Base-by-base conservation (phyloP, 2,113 vertebrate genomes). In the Microcebus jonahi region DNA sequence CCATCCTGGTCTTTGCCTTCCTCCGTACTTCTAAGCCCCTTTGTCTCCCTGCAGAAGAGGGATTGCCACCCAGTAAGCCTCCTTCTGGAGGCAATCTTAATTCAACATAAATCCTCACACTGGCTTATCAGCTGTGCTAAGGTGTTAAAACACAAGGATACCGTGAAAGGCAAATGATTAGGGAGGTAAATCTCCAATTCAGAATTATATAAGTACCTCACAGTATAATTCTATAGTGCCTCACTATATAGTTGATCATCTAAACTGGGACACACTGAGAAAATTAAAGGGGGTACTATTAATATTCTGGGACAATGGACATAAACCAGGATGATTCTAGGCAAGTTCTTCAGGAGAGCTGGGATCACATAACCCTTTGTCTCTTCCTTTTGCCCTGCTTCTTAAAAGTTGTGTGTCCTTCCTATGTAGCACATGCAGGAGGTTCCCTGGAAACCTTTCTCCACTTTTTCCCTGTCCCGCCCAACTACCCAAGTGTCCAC, bases 401-500 rank as follows among this genome's bases (percentile, higher is more conserved):
- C 36, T 61, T 83, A 75, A 45, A 70, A 71, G 59, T 45, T 34
- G 20, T 39, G 7, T 59, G 63, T 25, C 75, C 23, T 89, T 89
- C 42, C 50, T 65, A 1, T 57, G 50, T 13, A 85, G 65, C 48
- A 42, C n/a, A 13, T 42, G 11, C 1, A 59, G 21, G 53, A 86
- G 1, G 14, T 25, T 3, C 39, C 20, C 77, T 71, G 48, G 76
- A 76, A 95, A 85, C n/a, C 42, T 53, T 83, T 89, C 55, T 84
- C 68, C 63, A 50, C 59, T 36, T 82, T 82, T 87, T 65, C 27
- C 21, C 59, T 65, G 4, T 6, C 21, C 48, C 27, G 68, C 27
- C 23, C 48, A 2, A 94, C 48, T 90, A 86, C 57, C 59, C 89
- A 95, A 59, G 77, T 95, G 67, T 67, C 57, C 71, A 55, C 59